phyloP scores from a whole-genome alignment of 2,113 vertebrate genomes.

The Talpa occidentalis region DNA sequence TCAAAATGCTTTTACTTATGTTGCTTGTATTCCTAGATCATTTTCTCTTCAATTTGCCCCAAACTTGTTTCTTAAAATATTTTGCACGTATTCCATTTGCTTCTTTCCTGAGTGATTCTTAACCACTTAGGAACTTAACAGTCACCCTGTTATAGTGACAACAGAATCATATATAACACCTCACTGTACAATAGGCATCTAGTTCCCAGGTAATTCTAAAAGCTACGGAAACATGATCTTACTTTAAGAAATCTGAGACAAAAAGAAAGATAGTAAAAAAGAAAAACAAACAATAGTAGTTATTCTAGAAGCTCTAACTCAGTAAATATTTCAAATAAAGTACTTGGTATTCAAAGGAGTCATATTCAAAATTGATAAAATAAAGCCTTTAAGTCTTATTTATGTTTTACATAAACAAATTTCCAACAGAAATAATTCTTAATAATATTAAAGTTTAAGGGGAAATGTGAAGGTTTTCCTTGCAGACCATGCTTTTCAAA shows the following conservation, averaged over 20 bases:
- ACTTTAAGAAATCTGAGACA: slow-evolving; percentile 36
- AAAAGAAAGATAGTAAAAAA: slow-evolving; percentile 23
- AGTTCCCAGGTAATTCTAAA: background rate
- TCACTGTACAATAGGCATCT: background rate
- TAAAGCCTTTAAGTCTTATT: background rate
- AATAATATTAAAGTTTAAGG: slow-evolving; percentile 50
- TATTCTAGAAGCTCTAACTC: slow-evolving; percentile 47
- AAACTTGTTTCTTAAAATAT: slow-evolving; percentile 32
- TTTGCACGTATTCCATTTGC: background rate
- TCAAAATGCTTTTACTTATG: slow-evolving; percentile 31
- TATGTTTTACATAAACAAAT: slow-evolving; percentile 15
- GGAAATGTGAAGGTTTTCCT: slow-evolving; percentile 12
- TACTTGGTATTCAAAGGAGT: slow-evolving; percentile 1
- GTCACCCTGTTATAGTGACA: background rate
- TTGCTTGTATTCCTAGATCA: background rate
- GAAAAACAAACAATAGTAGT: background rate
- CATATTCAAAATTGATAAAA: slow-evolving; percentile 37
- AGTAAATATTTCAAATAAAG: background rate
- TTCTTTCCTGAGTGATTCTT: slow-evolving; percentile 19
- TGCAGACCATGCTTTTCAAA: background rate
- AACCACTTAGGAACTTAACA: background rate
- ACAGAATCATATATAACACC: background rate
- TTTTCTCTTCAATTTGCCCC: slow-evolving; percentile 1
- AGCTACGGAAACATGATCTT: slow-evolving; percentile 28
- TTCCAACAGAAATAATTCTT: slow-evolving; percentile 52